Evolutionary conservation across 2,888 invertebrate species (phyloP).

Genomic region (Lasiommata megera): DNA sequence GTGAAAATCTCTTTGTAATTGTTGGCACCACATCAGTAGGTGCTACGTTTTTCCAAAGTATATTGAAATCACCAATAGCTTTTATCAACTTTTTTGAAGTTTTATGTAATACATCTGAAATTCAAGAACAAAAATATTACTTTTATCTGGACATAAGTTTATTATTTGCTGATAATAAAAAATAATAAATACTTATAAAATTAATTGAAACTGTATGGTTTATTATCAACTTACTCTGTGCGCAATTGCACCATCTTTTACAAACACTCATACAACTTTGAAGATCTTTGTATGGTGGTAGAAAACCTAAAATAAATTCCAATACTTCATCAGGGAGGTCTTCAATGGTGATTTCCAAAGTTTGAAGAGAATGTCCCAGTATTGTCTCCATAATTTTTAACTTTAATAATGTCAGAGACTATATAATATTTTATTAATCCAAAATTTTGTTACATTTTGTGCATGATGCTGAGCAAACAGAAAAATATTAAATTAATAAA

Average conservation of each 20-base stretch:
- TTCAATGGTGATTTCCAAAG: slow-evolving; percentile 69
- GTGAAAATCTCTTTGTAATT: slow-evolving; percentile 96
- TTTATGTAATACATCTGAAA: slow-evolving; percentile 90
- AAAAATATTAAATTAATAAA: neutral
- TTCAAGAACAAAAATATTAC: slow-evolving; percentile 33
- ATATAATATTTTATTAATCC: slow-evolving; percentile 1
- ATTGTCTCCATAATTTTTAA: slow-evolving; percentile 55
- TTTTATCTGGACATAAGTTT: too few relatives aligned
- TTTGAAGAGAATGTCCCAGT: slow-evolving; percentile 53
- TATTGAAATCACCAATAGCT: slow-evolving; percentile 88
- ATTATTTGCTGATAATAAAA: too few relatives aligned
- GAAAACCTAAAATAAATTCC: slow-evolving; percentile 93
- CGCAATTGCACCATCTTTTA: slow-evolving; percentile 91
- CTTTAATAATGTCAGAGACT: neutral
- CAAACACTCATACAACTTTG: slow-evolving; percentile 93
- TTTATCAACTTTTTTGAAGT: slow-evolving; percentile 87
- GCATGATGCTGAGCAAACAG: neutral
- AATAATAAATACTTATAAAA: too few relatives aligned
- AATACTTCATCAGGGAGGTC: slow-evolving; percentile 96
- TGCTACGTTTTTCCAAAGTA: slow-evolving; percentile 86
- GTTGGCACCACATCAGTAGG: slow-evolving; percentile 83
- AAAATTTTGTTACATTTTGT: slow-evolving; percentile 3
- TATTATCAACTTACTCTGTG: slow-evolving; percentile 85
- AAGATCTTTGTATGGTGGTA: slow-evolving; percentile 95
- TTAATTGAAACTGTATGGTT: neutral